Percentiles rank a stretch among this genome's conserved stretches.
These are phyloP conservation scores for Amia ocellicauda DNA, from an alignment of 2,113 vertebrate species.

Conservation along the genomic window DNA sequence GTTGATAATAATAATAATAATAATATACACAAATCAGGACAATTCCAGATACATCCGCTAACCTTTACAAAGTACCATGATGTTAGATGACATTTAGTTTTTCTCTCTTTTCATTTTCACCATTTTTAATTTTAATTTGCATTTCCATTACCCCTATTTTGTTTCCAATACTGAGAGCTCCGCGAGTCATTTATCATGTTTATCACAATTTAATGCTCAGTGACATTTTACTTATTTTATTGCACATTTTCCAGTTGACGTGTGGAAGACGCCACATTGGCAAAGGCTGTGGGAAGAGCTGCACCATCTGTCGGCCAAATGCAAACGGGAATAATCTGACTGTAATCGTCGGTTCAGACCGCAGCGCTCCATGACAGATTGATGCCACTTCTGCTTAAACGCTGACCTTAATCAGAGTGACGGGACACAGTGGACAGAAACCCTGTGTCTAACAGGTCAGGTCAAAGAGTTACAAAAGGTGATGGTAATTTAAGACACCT, in stretches of 20 bases:
- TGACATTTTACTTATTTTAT: conserved; percentile 58
- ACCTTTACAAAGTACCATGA: no score
- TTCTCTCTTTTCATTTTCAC: neutral
- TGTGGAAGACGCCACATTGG: conserved; percentile 29
- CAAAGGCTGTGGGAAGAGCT: conserved; percentile 37
- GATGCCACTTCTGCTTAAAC: conserved; percentile 35
- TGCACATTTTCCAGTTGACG: conserved; percentile 46
- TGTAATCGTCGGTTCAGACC: conserved; percentile 45
- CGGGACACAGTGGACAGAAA: conserved; percentile 26
- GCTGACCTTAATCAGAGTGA: conserved; percentile 42
- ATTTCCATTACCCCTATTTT: conserved; percentile 28
- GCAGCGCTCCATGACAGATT: conserved; percentile 33
- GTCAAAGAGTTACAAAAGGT: neutral
- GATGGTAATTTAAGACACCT: no score
- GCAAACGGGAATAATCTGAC: conserved; percentile 48
- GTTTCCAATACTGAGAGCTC: conserved; percentile 20
- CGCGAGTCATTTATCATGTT: conserved; percentile 25
- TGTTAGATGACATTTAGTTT: no score
- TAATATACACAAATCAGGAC: no score
- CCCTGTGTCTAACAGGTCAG: conserved; percentile 12
- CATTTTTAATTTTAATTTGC: neutral
- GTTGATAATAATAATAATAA: no score
- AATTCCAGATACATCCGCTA: no score
- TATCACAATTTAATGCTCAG: conserved; percentile 35
- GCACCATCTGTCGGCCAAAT: conserved; percentile 59